A percentile compares a stretch with the other conserved stretches of the same genome.
Conservation (phyloP, 2,888 invertebrate species). For the Eucriotettix oculatus region DNA sequence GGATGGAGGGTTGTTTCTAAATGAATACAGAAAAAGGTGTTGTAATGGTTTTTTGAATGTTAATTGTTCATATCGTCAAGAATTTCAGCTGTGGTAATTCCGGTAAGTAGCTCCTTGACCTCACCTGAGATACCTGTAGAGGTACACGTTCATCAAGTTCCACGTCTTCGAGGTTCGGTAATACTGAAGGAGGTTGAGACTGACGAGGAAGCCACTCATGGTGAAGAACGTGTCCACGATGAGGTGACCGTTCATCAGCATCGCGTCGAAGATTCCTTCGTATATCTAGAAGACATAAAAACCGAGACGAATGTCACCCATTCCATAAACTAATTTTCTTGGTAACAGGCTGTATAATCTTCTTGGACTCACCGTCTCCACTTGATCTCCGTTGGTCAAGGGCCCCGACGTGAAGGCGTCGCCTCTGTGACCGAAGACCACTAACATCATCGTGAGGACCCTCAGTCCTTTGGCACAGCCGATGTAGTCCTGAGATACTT, state of each 20-base stretch:
- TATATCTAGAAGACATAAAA: not conserved
- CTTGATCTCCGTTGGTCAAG: not conserved
- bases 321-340: too few relatives aligned
- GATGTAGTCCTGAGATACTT: not conserved
- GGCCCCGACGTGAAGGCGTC: not conserved
- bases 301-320: too few relatives aligned
- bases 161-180: not conserved
- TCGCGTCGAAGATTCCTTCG: not conserved
- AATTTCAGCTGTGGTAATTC: too few relatives aligned
- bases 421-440: not conserved
- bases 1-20: too few relatives aligned
- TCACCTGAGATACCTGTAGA: slow-evolving; percentile 1
- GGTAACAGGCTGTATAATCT: too few relatives aligned
- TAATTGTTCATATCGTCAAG: too few relatives aligned
- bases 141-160: not conserved
- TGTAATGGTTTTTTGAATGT: too few relatives aligned
- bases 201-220: slow-evolving; percentile 3
- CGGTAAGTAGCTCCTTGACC: too few relatives aligned
- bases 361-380: not conserved
- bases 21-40: too few relatives aligned
- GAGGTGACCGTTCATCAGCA: slow-evolving; percentile 4
- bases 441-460: not conserved
- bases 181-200: not conserved
- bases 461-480: not conserved
- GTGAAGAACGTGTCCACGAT: slow-evolving; percentile 8